phyloP scores from a whole-genome alignment of 2,888 invertebrate species.

The Apodemia hepburni region DNA sequence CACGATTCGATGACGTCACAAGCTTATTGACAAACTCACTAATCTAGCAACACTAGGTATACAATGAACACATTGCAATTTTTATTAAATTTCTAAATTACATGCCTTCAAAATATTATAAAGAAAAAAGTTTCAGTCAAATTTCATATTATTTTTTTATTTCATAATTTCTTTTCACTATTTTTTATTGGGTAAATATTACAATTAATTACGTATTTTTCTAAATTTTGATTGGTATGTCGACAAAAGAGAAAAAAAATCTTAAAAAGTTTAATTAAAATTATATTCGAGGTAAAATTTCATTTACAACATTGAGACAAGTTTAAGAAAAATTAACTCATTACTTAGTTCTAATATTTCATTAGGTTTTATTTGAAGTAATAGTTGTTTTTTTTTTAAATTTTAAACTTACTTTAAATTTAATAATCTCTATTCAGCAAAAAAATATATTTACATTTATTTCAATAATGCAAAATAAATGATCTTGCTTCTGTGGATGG shows the following conservation, averaged over 20 bases:
- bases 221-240: background rate
- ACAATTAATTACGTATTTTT: background rate
- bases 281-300: background rate
- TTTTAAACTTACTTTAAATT: background rate
- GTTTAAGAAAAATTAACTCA: background rate
- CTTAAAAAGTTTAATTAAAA: background rate
- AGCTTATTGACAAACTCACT: conserved; percentile 40
- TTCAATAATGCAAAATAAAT: background rate
- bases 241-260: background rate
- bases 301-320: background rate
- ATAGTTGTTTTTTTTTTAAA: background rate
- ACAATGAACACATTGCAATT: conserved; percentile 70
- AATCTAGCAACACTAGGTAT: conserved; percentile 67
- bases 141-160: background rate
- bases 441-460: background rate
- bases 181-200: background rate
- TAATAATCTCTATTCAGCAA: background rate
- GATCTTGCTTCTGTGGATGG: background rate
- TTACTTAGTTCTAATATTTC: background rate
- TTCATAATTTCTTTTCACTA: background rate
- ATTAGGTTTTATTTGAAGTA: background rate
- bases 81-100: conserved; percentile 33
- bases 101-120: conserved; percentile 6
- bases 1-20: conserved; percentile 52
- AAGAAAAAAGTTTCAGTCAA: conserved; percentile 7